Conservation (phyloP, 2,888 invertebrate genomes). For the Catocala sponsa region DNA sequence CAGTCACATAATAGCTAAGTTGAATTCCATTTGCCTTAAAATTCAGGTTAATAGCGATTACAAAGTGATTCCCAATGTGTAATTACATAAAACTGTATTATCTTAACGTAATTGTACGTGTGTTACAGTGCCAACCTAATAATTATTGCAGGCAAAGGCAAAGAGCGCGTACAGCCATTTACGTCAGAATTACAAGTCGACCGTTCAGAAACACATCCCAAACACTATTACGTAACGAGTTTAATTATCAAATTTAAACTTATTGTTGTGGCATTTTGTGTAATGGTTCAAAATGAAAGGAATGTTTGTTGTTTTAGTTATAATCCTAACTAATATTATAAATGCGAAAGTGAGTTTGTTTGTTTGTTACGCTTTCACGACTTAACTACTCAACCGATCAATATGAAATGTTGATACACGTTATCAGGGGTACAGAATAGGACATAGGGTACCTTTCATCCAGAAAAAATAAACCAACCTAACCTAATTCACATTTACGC, state of each 20-base stretch:
- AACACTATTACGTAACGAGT: neutral
- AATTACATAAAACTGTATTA: neutral
- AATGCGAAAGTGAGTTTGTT: no score
- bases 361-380: no score
- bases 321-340: no score
- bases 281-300: neutral
- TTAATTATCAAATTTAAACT: neutral
- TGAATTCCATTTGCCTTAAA: neutral
- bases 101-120: neutral
- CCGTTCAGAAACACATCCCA: neutral
- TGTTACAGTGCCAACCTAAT: conserved; percentile 18
- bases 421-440: no score
- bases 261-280: neutral
- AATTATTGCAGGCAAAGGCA: conserved; percentile 29
- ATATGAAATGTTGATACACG: no score
- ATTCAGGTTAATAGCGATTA: conserved; percentile 7
- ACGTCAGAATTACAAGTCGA: conserved; percentile 15
- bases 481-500: no score
- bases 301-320: no score
- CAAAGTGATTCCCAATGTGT: conserved; percentile 14
- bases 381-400: no score
- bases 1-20: neutral
- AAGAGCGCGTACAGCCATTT: conserved; percentile 9
- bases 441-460: no score
- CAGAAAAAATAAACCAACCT: no score